Conservation (phyloP, 2,888 invertebrate genomes). For the Caenorhabditis sp. region DNA sequence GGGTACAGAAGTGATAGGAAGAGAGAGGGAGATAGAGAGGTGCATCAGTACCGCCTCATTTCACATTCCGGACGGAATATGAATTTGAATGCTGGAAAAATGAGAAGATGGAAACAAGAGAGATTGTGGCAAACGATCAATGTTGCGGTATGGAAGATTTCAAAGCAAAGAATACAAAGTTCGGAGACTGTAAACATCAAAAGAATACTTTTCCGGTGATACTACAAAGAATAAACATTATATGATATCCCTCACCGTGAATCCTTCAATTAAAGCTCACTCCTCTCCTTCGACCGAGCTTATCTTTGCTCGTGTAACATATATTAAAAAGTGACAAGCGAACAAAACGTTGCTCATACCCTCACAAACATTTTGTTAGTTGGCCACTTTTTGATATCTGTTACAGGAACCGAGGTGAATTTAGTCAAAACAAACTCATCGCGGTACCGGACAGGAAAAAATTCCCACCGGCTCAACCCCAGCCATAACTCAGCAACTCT, state of each 20-base stretch:
- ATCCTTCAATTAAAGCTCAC: no score
- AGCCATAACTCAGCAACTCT: no score
- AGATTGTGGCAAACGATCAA: not conserved
- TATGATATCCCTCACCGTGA: not conserved
- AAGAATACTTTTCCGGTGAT: not conserved
- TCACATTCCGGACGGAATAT: slow-evolving; percentile 38
- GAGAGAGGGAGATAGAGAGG: slow-evolving; percentile 6
- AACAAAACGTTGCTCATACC: no score
- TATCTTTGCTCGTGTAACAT: no score
- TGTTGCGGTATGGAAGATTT: not conserved
- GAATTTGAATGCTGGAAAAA: slow-evolving; percentile 48
- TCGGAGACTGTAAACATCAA: slow-evolving; percentile 1
- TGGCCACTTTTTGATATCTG: no score
- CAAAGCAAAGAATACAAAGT: slow-evolving; percentile 6
- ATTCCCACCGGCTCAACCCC: no score
- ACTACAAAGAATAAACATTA: not conserved
- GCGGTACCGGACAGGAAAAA: no score
- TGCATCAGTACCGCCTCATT: slow-evolving; percentile 45
- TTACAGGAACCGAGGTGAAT: no score
- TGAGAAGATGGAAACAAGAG: not conserved
- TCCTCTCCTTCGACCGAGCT: no score
- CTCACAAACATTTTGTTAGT: no score
- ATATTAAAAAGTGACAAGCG: no score
- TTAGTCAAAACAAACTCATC: no score
- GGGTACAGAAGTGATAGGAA: slow-evolving; percentile 46